Percentiles rank a stretch among this genome's conserved stretches.
Conservation (phyloP, 2,888 invertebrate species). For the Philonicus albiceps region DNA sequence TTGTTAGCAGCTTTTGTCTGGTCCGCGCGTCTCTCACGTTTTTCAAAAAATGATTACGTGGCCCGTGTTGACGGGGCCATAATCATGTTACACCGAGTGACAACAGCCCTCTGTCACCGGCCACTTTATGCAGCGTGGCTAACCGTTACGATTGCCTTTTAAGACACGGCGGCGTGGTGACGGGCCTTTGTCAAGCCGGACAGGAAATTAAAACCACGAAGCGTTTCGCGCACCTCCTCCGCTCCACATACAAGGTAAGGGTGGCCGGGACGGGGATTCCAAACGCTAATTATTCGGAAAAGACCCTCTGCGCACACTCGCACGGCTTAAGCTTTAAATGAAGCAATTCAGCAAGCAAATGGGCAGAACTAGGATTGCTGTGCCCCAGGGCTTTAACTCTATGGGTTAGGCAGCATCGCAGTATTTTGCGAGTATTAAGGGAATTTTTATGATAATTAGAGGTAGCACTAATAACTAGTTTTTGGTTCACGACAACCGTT, state of each 20-base stretch:
- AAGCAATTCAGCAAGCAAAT: conserved; percentile 4
- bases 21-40: background rate
- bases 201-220: conserved; percentile 35
- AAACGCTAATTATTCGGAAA: background rate
- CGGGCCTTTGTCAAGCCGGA: conserved; percentile 28
- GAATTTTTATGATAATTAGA: conserved; percentile 30
- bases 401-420: background rate
- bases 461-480: conserved; percentile 19
- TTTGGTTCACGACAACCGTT: background rate
- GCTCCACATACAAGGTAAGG: background rate
- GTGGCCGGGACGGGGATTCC: background rate
- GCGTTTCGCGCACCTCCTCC: background rate
- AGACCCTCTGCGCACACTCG: background rate
- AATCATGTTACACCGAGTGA: conserved; percentile 23
- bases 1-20: background rate
- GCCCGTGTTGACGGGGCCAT: background rate
- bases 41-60: background rate
- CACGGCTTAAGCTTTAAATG: background rate
- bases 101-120: conserved; percentile 31
- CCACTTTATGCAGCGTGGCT: conserved; percentile 23
- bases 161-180: background rate
- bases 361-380: background rate
- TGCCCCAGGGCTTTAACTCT: background rate
- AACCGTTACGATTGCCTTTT: conserved; percentile 9
- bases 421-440: background rate